Base-by-base conservation (phyloP, 2,888 invertebrate species). In the Chloroclystis v-ata region DNA sequence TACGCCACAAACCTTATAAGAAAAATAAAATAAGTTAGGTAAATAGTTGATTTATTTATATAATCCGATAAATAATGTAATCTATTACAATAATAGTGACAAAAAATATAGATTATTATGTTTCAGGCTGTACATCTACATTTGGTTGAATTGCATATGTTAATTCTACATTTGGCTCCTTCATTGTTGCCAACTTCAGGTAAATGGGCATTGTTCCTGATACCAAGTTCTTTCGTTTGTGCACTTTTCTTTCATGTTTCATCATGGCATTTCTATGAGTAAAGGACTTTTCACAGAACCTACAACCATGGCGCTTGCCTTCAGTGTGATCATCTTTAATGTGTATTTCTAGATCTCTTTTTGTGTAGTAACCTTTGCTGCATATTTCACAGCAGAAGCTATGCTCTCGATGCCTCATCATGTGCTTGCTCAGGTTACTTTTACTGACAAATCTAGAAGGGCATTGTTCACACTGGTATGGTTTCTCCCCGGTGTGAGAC, bases 221-320 rank as follows among this genome's bases (percentile, higher is more conserved):
- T 45, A 61, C 69, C 1, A 81, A 47, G 49, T 87, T 86, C 26
- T 77, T 72, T 43, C 86, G 67, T 41, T 87, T 85, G 55, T 87
- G 87, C 0, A 85, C 85, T 52, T 72, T 80, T 0, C 75, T 50
- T 43, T 85, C 80, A 61, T 87, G 87, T 59, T 81, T 84, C 82
- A 81, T 82, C 82, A 86, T 75, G 53, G 82, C 82, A 50, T 82
- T 85, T 5, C 82, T 62, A 47, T 82, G 80, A 1, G 83, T 83
- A 72, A 85, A 86, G 1, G 78, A 78, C 56, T 84, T 85, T 0
- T 78, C 78, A 53, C 87, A 87, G 1, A 75, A 54, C 45, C 72
- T 73, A 43, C 86, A 87, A 1, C 76, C 49, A 60, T 85, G 82
- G 0, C 85, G 85, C 41, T 78, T 83, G n/a, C 82, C 69, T 1